These are phyloP conservation scores for Crossocerus cetratus DNA, from an alignment of 2,888 invertebrate genomes.

Conservation along the genomic window DNA sequence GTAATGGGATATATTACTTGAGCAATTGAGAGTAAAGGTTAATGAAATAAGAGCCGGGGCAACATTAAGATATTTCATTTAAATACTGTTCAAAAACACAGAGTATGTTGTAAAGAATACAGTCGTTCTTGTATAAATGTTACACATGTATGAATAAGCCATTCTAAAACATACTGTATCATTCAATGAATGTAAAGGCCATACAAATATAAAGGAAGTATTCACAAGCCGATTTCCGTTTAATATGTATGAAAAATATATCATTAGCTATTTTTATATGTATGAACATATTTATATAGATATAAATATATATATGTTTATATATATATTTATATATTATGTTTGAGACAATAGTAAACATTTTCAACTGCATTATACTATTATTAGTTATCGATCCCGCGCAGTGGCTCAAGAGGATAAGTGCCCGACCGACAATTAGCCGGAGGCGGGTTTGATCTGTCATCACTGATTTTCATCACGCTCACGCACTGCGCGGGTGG, in stretches of 20 bases:
- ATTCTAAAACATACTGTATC: slow-evolving; percentile 58
- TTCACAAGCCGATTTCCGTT: slow-evolving; percentile 67
- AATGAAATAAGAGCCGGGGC: slow-evolving; percentile 40
- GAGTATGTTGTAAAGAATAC: slow-evolving; percentile 60
- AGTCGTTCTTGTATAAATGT: slow-evolving; percentile 60
- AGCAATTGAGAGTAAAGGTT: slow-evolving; percentile 8
- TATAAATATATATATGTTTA: slow-evolving; percentile 16
- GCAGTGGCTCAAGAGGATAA: too few species aligned
- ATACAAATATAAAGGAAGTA: slow-evolving; percentile 72
- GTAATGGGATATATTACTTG: too few species aligned
- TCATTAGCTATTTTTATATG: slow-evolving; percentile 52
- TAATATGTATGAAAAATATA: slow-evolving; percentile 71
- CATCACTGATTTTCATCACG: too few species aligned
- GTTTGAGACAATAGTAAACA: slow-evolving; percentile 51
- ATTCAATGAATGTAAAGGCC: slow-evolving; percentile 65
- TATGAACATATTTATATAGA: slow-evolving; percentile 16
- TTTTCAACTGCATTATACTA: slow-evolving; percentile 47
- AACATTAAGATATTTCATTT: slow-evolving; percentile 49
- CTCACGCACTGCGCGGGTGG: too few species aligned
- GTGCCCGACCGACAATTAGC: too few species aligned
- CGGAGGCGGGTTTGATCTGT: too few species aligned
- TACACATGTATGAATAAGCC: slow-evolving; percentile 58
- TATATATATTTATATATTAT: slow-evolving; percentile 42
- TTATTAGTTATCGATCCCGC: too few species aligned
- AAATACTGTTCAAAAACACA: slow-evolving; percentile 62